Evolutionary conservation across 1,140 invertebrate genomes (phyloP).

Genomic region (Diorhabda sublineata): DNA sequence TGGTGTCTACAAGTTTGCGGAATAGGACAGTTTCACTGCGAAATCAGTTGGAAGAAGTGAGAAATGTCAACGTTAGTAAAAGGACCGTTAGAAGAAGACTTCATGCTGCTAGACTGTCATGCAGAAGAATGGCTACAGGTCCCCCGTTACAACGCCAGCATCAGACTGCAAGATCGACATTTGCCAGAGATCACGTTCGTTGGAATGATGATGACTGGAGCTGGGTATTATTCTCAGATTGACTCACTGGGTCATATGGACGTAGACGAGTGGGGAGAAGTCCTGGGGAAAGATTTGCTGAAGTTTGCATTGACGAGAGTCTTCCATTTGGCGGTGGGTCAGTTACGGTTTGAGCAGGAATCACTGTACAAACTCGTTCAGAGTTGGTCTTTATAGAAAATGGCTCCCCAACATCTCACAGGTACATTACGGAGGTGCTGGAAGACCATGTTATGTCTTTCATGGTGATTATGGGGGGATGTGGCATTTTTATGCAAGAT

Average conservation of each 20-base stretch:
- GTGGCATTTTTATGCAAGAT: conserved; percentile 4
- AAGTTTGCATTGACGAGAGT: conserved; percentile 5
- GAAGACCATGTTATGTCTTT: background rate
- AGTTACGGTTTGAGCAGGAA: conserved; percentile 2
- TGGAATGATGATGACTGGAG: background rate
- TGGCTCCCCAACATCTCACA: background rate
- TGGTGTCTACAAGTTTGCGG: too few relatives aligned
- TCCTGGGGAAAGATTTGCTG: conserved; percentile 7
- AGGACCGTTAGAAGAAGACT: too few relatives aligned
- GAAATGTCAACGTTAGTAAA: too few relatives aligned
- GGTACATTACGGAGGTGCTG: background rate
- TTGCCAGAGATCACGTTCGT: background rate
- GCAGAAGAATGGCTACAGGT: too few relatives aligned
- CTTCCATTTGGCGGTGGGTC: conserved; percentile 2
- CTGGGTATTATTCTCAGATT: background rate
- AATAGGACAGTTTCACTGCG: too few relatives aligned
- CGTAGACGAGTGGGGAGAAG: background rate
- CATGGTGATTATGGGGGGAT: background rate
- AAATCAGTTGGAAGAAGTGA: too few relatives aligned
- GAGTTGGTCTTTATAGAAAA: conserved; percentile 6
- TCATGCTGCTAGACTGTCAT: too few relatives aligned
- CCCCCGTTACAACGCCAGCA: too few relatives aligned
- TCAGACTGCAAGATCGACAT: background rate
- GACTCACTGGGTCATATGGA: background rate
- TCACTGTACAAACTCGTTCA: background rate